A percentile compares a stretch with the other conserved stretches of the same genome.
Conservation (phyloP, 2,113 vertebrate genomes). For the Hippocampus mohnikei region DNA sequence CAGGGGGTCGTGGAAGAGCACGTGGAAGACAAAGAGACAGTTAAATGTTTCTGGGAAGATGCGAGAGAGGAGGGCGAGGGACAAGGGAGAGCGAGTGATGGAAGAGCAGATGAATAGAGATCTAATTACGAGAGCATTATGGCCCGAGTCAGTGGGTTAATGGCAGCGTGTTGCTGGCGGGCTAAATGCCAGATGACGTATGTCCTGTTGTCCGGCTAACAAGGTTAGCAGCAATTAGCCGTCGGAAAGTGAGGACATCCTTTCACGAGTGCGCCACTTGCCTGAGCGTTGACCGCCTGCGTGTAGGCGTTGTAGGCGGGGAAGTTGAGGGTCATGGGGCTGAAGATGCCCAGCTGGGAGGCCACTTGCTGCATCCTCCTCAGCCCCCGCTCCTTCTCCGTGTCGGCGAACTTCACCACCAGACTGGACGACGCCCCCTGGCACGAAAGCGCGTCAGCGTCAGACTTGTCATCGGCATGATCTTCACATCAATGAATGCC, state of each 20-base stretch:
- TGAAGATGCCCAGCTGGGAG: slow-evolving; percentile 87
- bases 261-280: slow-evolving; percentile 49
- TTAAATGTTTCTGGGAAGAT: not conserved
- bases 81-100: slow-evolving; percentile 51
- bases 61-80: not conserved
- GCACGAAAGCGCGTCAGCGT: not conserved
- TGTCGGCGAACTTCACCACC: slow-evolving; percentile 92
- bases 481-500: too few species aligned
- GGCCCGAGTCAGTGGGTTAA: slow-evolving; percentile 69
- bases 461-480: too few species aligned
- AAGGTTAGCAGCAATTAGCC: slow-evolving; percentile 69
- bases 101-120: slow-evolving; percentile 72
- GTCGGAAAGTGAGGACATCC: slow-evolving; percentile 71
- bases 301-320: slow-evolving; percentile 89
- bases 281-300: slow-evolving; percentile 80
- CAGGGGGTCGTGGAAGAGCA: slow-evolving; percentile 22
- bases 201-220: slow-evolving; percentile 69
- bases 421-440: slow-evolving; percentile 90
- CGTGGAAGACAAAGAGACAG: slow-evolving; percentile 4
- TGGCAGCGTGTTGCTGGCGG: slow-evolving; percentile 70
- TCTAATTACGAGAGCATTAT: slow-evolving; percentile 74
- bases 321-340: slow-evolving; percentile 86
- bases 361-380: slow-evolving; percentile 90
- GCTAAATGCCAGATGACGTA: slow-evolving; percentile 71
- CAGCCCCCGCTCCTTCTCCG: slow-evolving; percentile 86